Base-by-base conservation (phyloP, 1,140 invertebrate species). In the Thaumatotibia leucotreta region DNA sequence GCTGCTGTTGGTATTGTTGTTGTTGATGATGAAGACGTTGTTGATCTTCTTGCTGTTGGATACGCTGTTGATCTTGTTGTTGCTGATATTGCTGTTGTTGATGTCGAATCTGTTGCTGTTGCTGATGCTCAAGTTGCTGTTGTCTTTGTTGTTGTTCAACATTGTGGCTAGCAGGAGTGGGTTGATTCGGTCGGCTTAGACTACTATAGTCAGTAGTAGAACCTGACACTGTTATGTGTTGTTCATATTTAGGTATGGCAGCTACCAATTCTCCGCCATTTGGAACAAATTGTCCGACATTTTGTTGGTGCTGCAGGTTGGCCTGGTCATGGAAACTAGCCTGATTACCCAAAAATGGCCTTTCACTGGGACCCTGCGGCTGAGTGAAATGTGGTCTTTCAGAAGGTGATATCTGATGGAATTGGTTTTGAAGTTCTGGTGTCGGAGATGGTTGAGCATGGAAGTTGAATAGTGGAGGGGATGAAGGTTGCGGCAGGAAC, bases 211-310 rank as follows among this genome's bases (percentile, higher is more conserved):
- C 77, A 5, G 69, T 66, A 27, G 76, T 81, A n/a, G 78, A 79
- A 39, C 92, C 85, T 32, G 89, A 91, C 20, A 93, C 91, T 4
- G 93, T 92, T 45, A 94, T 94, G 77, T 96, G 95, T 72, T 96
- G 95, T 85, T 96, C 95, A 66, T 94, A 93, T 87, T 95, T 95
- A 5, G 95, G 93, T 64, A 96, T 93, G 27, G 95, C 93, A 67
- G 94, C 93, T n/a, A 95, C 92, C 39, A 96, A 88, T 86, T 96
- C 94, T 11, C 94, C 94, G 2, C 91, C 92, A 1, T 93, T 91
- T 45, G 92, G 93, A 11, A 93, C 83, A 74, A 93, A 88, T 71
- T 91, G 89, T 8, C 84, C 77, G 68, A 92, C 73, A 74, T 86
- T 83, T 73, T 89, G 86, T 65, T 84, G 82, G 69, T 82, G 85